Base-by-base conservation (phyloP, 2,888 invertebrate species). In the Acrobasis repandana region DNA sequence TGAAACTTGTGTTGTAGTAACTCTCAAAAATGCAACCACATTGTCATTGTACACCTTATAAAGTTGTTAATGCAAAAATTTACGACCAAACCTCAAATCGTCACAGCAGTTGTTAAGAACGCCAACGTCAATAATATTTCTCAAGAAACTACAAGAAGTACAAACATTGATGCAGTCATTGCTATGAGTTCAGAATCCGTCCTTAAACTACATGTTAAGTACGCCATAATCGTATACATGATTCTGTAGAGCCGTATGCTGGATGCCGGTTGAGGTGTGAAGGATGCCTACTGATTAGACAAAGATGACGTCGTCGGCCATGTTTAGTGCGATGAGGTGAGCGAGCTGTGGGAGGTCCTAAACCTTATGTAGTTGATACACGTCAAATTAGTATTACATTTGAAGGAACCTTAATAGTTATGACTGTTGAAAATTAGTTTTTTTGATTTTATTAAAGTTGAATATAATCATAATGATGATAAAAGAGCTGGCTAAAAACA, bases 201-300 rank as follows among this genome's bases (percentile, higher is more conserved):
- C 14, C 43, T 43, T 43, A 43, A 43, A 43, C 43, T 43, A 2
- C 6, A 43, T 1, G 15, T 33, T 51, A 38, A 16, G 54, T 54
- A 54, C 38, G 54, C 54, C 9, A 54, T 54, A 54, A 20, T 54
- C 38, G 38, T 52, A 10, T 36, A 16, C 34, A 49, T 33, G 11
- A 48, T 11, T 46, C 1, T 48, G 28, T 38, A 20, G 9, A 59
- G 18, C 14, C 33, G 28, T 36, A 49, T 18, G 49, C n/a, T 38
- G 10, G 50, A 33, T 54, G 28, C 38, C 56, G 10, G 15, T 38
- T 43, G 57, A 66, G 61, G 67, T 67, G 70, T 63, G 68, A 70
- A 68, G 68, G 70, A 67, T 68, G 62, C 59, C 62, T 61, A 57
- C 61, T 62, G 65, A 67, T 67, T 67, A 67, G 58, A 59, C 46